phyloP scores from a whole-genome alignment of 2,113 vertebrate species.

The Aegypius monachus region DNA sequence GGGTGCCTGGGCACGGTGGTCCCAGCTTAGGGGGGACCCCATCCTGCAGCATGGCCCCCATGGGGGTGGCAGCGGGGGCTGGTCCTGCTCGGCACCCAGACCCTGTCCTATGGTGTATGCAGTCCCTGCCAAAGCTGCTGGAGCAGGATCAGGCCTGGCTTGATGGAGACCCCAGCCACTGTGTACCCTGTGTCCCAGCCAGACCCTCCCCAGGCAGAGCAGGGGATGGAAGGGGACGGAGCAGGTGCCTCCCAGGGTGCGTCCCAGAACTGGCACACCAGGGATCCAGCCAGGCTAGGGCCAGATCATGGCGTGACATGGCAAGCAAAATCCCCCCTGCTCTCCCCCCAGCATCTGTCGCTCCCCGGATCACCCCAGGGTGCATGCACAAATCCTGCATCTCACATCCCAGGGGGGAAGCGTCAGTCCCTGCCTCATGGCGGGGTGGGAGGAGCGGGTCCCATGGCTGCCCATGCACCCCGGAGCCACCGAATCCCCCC shows the following conservation, averaged over 20 bases:
- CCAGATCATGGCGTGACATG: neutral
- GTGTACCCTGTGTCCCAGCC: neutral
- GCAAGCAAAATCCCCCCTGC: neutral
- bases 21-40: neutral
- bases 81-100: accelerated
- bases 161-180: neutral
- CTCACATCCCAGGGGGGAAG: accelerated
- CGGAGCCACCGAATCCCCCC: accelerated
- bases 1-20: too few species aligned
- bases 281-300: neutral
- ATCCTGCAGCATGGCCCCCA: accelerated
- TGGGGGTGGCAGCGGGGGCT: neutral
- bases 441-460: accelerated
- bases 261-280: neutral
- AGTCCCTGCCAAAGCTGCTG: neutral
- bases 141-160: neutral
- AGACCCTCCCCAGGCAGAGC: neutral
- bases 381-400: accelerated
- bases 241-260: neutral
- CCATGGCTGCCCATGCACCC: accelerated
- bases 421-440: neutral
- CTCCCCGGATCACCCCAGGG: neutral
- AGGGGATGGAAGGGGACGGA: neutral
- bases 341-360: neutral
- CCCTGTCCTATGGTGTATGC: accelerated